phyloP scores from a whole-genome alignment of 2,113 vertebrate species.

The Nannobrachium achirus region DNA sequence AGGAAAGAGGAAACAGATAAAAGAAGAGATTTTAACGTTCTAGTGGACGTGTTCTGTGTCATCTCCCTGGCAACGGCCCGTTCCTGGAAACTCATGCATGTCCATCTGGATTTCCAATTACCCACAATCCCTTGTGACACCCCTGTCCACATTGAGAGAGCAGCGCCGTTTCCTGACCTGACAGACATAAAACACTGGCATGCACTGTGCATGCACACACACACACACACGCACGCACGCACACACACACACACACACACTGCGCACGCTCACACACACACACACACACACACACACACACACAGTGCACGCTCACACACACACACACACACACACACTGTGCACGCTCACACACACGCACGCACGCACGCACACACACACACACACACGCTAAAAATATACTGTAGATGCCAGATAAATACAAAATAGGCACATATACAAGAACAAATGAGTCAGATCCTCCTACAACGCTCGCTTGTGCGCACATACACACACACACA shows the following conservation, averaged over 20 bases:
- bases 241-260: conserved; percentile 16
- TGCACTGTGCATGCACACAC: background rate
- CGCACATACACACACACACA: no score
- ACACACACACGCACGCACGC: conserved; percentile 16
- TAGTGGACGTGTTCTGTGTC: conserved; percentile 49
- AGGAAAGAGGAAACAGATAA: conserved; percentile 10
- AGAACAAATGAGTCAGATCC: no score
- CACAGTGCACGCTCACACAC: no score
- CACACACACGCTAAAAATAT: background rate
- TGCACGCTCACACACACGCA: background rate
- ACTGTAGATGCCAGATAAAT: no score
- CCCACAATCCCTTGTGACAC: conserved; percentile 70
- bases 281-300: background rate
- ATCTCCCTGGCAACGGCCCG: conserved; percentile 63
- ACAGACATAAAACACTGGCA: conserved; percentile 53
- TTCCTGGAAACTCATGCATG: conserved; percentile 67
- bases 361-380: conserved; percentile 2
- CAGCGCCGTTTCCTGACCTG: conserved; percentile 73
- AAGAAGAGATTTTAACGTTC: conserved; percentile 56
- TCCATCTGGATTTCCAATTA: conserved; percentile 79
- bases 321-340: background rate
- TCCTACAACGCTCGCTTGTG: no score
- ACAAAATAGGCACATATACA: no score
- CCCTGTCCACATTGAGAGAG: conserved; percentile 46
- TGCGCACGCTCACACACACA: conserved; percentile 24